Evolutionary conservation across 2,888 invertebrate genomes (phyloP).

Genomic region (Litoditis marina): DNA sequence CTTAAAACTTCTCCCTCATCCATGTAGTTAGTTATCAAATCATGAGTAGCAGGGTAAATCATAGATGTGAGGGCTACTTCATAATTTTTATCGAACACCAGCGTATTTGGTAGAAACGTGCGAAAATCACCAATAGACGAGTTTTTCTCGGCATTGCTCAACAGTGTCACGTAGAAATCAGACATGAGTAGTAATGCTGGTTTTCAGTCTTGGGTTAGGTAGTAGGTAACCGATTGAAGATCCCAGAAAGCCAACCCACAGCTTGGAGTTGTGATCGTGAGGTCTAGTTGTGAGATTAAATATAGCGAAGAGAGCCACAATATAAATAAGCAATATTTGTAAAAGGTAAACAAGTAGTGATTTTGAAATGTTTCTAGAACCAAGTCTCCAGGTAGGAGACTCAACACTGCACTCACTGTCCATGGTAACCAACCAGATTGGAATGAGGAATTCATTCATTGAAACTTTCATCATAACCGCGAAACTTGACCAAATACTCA

Average conservation of each 20-base stretch:
- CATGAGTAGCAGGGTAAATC: constrained; percentile 12
- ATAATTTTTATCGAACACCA: neutral
- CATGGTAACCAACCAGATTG: no score
- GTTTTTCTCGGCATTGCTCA: constrained; percentile 3
- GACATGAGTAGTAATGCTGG: neutral
- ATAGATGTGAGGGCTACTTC: constrained; percentile 9
- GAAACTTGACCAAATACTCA: neutral
- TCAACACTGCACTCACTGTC: no score
- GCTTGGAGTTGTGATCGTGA: neutral
- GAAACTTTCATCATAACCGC: neutral
- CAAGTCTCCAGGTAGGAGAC: no score
- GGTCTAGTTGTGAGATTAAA: constrained; percentile 10
- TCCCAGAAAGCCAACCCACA: constrained; percentile 2
- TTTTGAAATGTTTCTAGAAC: no score
- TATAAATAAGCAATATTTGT: constrained; percentile 14
- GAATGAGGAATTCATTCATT: neutral
- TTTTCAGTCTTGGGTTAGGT: constrained; percentile 7
- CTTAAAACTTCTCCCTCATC: neutral
- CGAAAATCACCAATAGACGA: constrained; percentile 11
- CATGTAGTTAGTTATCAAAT: constrained; percentile 12
- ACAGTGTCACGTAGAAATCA: constrained; percentile 11
- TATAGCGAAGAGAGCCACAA: constrained; percentile 5
- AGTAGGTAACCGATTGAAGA: constrained; percentile 13
- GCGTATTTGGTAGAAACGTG: neutral
- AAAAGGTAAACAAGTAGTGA: constrained; percentile 9